Evolutionary conservation across 2,797 vertebrate species (phyloP).

Genomic region (Coracias cyanogaster): DNA sequence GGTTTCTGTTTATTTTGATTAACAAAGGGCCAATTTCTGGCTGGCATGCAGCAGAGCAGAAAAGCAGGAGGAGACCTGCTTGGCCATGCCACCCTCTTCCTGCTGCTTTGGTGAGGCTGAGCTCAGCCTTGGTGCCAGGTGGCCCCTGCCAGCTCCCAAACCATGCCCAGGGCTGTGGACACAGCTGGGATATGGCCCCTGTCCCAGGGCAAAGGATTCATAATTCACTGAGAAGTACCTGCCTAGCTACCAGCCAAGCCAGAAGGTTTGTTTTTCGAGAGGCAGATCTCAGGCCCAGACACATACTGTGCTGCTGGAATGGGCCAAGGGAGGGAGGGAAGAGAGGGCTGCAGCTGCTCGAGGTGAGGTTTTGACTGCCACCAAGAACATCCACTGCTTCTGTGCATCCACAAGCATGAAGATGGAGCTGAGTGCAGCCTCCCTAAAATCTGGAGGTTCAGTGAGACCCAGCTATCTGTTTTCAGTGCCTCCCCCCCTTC

Average conservation of each 20-base stretch:
- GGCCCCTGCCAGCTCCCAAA: background rate
- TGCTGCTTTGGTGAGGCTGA: fast-evolving
- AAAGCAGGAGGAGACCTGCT: background rate
- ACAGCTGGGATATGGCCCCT: background rate
- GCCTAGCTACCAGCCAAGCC: background rate
- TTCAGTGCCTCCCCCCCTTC: background rate
- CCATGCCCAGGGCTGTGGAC: background rate
- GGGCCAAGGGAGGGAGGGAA: background rate
- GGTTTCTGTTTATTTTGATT: conserved; percentile 31
- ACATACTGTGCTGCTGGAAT: background rate
- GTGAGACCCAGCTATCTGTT: fast-evolving
- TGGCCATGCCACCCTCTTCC: background rate
- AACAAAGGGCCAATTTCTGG: conserved; percentile 10
- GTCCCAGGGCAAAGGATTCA: background rate
- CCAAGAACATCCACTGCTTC: background rate
- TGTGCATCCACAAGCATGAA: fast-evolving
- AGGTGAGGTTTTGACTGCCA: background rate
- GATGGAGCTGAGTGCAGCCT: background rate
- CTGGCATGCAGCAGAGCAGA: fast-evolving
- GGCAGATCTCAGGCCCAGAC: background rate
- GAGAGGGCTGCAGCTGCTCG: background rate
- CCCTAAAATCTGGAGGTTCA: background rate
- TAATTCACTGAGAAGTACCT: background rate
- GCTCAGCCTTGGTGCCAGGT: background rate
- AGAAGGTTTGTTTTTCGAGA: background rate